Evolutionary conservation across 2,888 invertebrate species (phyloP).

Genomic region (Seladonia tumulorum): DNA sequence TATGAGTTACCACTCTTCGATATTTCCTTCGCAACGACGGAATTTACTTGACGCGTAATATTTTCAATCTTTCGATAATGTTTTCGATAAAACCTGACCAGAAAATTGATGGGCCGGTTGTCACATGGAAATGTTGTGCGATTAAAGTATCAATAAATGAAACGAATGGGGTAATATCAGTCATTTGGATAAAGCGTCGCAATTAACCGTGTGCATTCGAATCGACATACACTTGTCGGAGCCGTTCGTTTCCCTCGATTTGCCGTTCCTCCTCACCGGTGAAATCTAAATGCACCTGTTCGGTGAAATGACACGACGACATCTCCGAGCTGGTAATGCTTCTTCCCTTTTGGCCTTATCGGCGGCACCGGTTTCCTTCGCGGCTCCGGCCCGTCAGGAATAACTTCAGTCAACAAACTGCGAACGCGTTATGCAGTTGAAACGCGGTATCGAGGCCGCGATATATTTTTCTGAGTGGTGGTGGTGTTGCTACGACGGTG

Average conservation of each 20-base stretch:
- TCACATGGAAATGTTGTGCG: background rate
- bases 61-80: background rate
- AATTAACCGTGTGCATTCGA: constrained; percentile 22
- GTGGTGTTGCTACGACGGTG: background rate
- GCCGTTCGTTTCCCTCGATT: constrained; percentile 15
- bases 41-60: background rate
- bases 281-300: constrained; percentile 42
- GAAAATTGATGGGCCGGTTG: background rate
- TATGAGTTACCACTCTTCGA: background rate
- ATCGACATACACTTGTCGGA: constrained; percentile 16
- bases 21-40: background rate
- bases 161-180: constrained; percentile 16
- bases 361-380: background rate
- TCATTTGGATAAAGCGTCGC: constrained; percentile 24
- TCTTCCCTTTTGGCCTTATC: constrained; percentile 47
- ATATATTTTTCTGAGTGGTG: constrained; percentile 63
- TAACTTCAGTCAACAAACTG: constrained; percentile 58
- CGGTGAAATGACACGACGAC: constrained; percentile 37
- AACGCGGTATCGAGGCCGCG: constrained; percentile 60
- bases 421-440: constrained; percentile 48
- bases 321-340: constrained; percentile 31
- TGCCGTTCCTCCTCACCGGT: background rate
- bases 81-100: background rate
- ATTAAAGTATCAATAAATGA: constrained; percentile 18
- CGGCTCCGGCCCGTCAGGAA: constrained; percentile 14